Evolutionary conservation across 2,797 vertebrate genomes (phyloP), one percentile per base, ranked within the genome.

Genomic region (Setipinna tenuifilis): DNA sequence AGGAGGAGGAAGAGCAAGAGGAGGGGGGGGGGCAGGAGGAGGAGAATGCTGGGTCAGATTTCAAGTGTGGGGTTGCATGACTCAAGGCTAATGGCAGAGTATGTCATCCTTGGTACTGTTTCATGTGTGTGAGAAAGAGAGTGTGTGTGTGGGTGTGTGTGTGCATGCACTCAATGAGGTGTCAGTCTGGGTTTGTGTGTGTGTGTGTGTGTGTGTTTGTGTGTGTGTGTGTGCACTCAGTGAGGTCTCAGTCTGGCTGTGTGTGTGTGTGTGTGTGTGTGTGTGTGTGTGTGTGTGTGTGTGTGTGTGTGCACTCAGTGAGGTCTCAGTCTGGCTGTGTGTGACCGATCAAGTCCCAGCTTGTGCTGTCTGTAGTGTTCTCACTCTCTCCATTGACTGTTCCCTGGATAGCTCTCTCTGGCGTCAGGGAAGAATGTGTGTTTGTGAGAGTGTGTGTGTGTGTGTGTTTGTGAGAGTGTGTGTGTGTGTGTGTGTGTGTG

Each of bases 341-440:
- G 50, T 28, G 14, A 31, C 10, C 7, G 41, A 57, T 90, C 84
- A 50, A 83, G 89, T 92, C 89, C 91, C 86, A 86, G 84, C 88
- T 85, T 88, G 88, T 80, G 82, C 84, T 88, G 84, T 88, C 85
- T 71, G 65, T 71, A 4, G 25, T 31, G 65, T 31, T 71, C 14
- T 54, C 61, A 65, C 48, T 83, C 80, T 83, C n/a, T 82, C 71
- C 61, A 85, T 83, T 88, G 58, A 58, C 84, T 71, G 28, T 31
- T 71, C 65, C 28, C 65, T 16, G 6, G 25, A 28, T 71, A 31
- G 12, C 28, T 71, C 65, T 31, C 25, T 14, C 25, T 31, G 65
- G 65, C 65, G 65, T 71, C 65, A 17, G 25, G 14, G 28, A 31
- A 28, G 65, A 28, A 31, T 71, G 65, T 71, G 28, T 71, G 65